These are phyloP conservation scores for Hermaeophaga mercurialis DNA, from an alignment of 2,888 invertebrate species.

Conservation along the genomic window DNA sequence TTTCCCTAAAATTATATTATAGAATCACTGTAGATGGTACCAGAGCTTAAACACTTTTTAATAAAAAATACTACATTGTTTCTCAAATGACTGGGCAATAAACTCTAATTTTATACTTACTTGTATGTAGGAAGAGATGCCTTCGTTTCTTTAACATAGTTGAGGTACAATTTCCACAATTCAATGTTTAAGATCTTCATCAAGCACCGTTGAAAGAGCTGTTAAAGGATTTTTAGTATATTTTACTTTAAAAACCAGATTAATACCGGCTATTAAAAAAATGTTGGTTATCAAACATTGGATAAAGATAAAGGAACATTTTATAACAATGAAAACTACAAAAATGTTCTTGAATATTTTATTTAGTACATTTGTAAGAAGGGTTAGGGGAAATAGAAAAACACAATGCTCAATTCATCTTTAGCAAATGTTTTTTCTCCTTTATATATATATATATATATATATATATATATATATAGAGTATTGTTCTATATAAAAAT, in stretches of 20 bases:
- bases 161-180: constrained; percentile 96
- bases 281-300: constrained; percentile 43
- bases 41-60: too few relatives aligned
- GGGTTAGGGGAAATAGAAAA: constrained; percentile 30
- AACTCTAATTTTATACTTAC: constrained; percentile 66
- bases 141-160: constrained; percentile 98
- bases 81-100: too few relatives aligned
- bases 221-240: constrained; percentile 51
- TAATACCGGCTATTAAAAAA: too few relatives aligned
- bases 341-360: constrained; percentile 23
- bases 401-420: constrained; percentile 41
- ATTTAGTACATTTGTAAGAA: constrained; percentile 26
- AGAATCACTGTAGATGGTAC: too few relatives aligned
- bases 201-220: constrained; percentile 97
- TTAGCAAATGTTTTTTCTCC: constrained; percentile 47
- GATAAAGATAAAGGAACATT: constrained; percentile 46
- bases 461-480: too few relatives aligned
- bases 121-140: constrained; percentile 90
- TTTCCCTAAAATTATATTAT: constrained; percentile 88
- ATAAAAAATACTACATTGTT: too few relatives aligned
- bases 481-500: too few relatives aligned
- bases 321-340: constrained; percentile 42
- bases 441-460: too few relatives aligned
- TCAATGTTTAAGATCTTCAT: constrained; percentile 99
- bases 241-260: too few relatives aligned